Evolutionary conservation across 2,888 invertebrate genomes (phyloP).

Genomic region (Gisinianus flammeolus): DNA sequence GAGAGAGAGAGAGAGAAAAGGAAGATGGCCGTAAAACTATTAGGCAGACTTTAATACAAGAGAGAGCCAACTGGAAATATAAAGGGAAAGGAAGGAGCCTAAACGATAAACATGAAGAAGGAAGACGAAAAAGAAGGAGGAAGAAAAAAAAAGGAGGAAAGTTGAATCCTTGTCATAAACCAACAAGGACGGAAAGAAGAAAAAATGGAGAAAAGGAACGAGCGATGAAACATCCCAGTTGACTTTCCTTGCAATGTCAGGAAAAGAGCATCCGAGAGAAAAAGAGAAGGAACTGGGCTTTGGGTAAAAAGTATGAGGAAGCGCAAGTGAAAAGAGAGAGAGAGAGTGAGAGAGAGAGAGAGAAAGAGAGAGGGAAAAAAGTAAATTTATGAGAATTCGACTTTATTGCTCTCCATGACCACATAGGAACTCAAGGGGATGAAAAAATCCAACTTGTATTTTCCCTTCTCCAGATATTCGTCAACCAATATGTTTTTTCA

Average conservation of each 20-base stretch:
- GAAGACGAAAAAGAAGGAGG: background rate
- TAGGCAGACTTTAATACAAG: constrained; percentile 29
- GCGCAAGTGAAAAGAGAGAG: background rate
- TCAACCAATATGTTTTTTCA: no score
- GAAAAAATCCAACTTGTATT: background rate
- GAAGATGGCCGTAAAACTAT: constrained; percentile 25
- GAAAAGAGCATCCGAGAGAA: background rate
- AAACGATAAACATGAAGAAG: background rate
- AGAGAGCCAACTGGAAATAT: constrained; percentile 17
- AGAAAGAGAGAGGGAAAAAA: background rate
- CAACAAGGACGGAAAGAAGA: background rate
- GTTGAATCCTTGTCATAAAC: constrained; percentile 3
- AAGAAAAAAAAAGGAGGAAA: background rate
- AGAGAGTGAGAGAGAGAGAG: background rate
- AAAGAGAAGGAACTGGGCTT: background rate
- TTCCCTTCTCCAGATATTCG: background rate
- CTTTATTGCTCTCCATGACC: constrained; percentile 23
- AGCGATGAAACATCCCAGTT: background rate
- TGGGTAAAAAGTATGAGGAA: background rate
- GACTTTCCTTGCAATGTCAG: background rate
- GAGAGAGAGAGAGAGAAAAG: constrained; percentile 1
- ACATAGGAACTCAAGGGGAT: background rate
- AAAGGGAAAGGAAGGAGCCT: background rate
- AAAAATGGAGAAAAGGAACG: background rate
- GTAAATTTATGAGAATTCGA: constrained; percentile 30